phyloP scores from a whole-genome alignment of 1,140 invertebrate species.

The Euwallacea fornicatus region DNA sequence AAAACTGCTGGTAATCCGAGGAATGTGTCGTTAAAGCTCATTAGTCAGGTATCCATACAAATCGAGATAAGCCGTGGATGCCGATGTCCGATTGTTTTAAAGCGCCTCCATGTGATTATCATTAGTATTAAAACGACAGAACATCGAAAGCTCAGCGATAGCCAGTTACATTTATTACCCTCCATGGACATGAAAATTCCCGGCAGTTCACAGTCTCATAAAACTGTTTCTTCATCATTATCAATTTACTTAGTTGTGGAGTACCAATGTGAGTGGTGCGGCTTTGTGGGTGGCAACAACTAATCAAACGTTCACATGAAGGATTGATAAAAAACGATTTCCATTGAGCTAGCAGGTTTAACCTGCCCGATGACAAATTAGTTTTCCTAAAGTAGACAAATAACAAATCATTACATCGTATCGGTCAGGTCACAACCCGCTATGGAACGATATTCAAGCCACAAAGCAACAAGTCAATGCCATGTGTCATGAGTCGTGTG shows the following conservation, averaged over 20 bases:
- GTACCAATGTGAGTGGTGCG: not conserved
- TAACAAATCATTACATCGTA: too few species aligned
- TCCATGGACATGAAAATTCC: not conserved
- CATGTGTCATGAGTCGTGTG: too few species aligned
- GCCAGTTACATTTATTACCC: not conserved
- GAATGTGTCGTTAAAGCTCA: conserved; percentile 12
- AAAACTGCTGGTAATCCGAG: not conserved
- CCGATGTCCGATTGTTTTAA: conserved; percentile 23
- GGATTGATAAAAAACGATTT: conserved; percentile 31
- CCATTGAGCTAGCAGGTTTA: conserved; percentile 26
- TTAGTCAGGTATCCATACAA: conserved; percentile 24
- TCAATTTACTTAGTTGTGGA: not conserved
- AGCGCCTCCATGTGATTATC: conserved; percentile 9
- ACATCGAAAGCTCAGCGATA: conserved; percentile 13
- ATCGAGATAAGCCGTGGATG: conserved; percentile 18
- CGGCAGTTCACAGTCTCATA: not conserved
- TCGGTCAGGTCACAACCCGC: too few species aligned
- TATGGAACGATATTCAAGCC: too few species aligned
- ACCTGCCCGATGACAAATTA: conserved; percentile 30
- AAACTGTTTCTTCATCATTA: conserved; percentile 2
- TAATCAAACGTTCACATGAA: conserved; percentile 21
- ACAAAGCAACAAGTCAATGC: too few species aligned
- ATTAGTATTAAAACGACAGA: conserved; percentile 23
- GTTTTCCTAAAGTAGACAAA: conserved; percentile 7
- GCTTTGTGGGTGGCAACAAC: conserved; percentile 14